Evolutionary conservation across 2,113 vertebrate genomes (phyloP).

Genomic region (Antigone vipio): DNA sequence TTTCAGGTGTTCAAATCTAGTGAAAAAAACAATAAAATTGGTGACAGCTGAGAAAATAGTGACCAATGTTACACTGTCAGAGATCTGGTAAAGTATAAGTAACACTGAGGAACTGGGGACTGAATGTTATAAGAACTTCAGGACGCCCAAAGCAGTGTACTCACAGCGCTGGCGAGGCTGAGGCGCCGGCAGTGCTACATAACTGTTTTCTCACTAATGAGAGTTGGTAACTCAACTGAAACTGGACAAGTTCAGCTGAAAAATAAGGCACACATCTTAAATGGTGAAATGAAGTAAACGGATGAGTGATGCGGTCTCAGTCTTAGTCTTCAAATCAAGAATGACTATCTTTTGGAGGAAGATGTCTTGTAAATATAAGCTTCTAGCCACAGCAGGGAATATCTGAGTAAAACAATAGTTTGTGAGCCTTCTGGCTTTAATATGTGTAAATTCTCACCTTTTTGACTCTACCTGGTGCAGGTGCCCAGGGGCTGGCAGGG

Average conservation of each 20-base stretch:
- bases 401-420: neutral
- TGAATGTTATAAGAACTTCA: neutral
- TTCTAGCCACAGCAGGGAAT: neutral
- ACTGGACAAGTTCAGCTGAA: neutral
- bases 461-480: rapidly evolving
- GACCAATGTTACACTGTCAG: neutral
- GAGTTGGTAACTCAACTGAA: neutral
- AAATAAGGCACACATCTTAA: neutral
- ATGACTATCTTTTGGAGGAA: neutral
- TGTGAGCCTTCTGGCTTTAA: neutral
- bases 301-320: neutral
- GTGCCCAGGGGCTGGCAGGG: neutral
- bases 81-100: neutral
- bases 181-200: rapidly evolving
- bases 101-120: neutral
- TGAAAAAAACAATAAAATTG: neutral
- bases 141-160: neutral
- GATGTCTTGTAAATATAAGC: neutral
- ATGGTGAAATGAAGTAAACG: neutral
- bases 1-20: neutral
- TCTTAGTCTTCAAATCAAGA: neutral
- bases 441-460: neutral
- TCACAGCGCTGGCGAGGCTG: rapidly evolving
- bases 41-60: neutral
- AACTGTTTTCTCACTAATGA: neutral